Percentiles rank a stretch among this genome's conserved stretches.
Evolutionary conservation across 64 coral and sea anemone species (phyloP).

Genomic region (Montipora cactus): DNA sequence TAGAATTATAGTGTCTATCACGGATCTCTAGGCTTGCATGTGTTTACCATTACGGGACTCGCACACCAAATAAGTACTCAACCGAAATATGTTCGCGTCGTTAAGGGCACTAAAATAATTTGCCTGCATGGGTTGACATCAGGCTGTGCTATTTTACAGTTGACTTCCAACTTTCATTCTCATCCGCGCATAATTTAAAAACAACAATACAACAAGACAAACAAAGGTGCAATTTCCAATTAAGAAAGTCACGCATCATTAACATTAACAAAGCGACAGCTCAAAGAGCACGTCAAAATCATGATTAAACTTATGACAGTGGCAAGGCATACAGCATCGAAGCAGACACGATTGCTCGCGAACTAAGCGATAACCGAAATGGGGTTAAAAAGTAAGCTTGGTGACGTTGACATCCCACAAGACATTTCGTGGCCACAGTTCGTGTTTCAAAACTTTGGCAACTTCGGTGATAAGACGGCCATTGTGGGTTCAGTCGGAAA

Average conservation of each 20-base stretch:
- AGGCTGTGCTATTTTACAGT: too few species aligned
- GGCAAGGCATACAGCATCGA: background rate
- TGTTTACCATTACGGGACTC: too few species aligned
- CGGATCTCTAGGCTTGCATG: too few species aligned
- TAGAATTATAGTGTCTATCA: too few species aligned
- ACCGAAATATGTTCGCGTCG: too few species aligned
- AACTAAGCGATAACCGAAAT: background rate
- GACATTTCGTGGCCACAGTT: constrained; percentile 64
- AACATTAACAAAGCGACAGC: background rate
- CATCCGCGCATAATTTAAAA: too few species aligned
- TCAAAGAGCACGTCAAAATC: background rate
- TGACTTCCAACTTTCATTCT: too few species aligned
- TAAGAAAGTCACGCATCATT: constrained; percentile 19
- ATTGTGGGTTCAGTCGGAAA: background rate
- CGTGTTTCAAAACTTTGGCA: constrained; percentile 61
- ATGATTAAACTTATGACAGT: background rate
- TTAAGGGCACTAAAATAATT: too few species aligned
- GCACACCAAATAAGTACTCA: too few species aligned
- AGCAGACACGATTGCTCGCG: background rate
- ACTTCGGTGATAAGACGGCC: constrained; percentile 41
- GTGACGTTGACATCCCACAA: constrained; percentile 59
- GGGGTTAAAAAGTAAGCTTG: constrained; percentile 32
- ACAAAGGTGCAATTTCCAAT: background rate
- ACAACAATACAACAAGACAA: too few species aligned
- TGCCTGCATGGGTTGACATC: too few species aligned